These are phyloP conservation scores for Aplysia californica DNA, from an alignment of 1,140 invertebrate species.

Conservation along the genomic window DNA sequence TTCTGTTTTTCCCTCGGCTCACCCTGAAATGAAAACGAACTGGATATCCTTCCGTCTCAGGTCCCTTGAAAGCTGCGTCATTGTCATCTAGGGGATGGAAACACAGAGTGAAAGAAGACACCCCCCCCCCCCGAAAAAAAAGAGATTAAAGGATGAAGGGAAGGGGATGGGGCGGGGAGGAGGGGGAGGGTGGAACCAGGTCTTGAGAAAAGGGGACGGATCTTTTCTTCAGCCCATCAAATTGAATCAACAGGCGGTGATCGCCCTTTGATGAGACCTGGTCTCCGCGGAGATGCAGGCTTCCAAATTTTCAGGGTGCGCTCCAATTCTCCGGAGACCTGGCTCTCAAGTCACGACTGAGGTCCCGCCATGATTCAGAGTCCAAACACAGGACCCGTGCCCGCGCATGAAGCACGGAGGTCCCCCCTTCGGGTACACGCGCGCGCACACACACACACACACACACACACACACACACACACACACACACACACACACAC, in stretches of 20 bases:
- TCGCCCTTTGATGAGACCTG: constrained; percentile 23
- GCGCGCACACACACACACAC: neutral
- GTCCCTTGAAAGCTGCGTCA: no score
- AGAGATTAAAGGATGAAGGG: no score
- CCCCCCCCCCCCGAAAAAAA: no score
- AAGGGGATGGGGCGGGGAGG: no score
- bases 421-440: neutral
- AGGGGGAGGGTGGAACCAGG: no score
- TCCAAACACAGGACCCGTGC: neutral
- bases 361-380: neutral
- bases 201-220: no score
- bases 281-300: constrained; percentile 16
- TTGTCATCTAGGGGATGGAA: neutral
- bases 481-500: no score
- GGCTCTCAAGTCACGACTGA: neutral
- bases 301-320: constrained; percentile 18
- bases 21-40: no score
- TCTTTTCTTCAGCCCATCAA: constrained; percentile 24
- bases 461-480: no score
- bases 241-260: constrained; percentile 24
- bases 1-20: no score
- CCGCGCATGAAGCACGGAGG: neutral
- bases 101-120: no score
- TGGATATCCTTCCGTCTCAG: no score
- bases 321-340: constrained; percentile 26